These are phyloP conservation scores for Odocoileus hemionus DNA, from an alignment of 2,113 vertebrate genomes.

Conservation along the genomic window DNA sequence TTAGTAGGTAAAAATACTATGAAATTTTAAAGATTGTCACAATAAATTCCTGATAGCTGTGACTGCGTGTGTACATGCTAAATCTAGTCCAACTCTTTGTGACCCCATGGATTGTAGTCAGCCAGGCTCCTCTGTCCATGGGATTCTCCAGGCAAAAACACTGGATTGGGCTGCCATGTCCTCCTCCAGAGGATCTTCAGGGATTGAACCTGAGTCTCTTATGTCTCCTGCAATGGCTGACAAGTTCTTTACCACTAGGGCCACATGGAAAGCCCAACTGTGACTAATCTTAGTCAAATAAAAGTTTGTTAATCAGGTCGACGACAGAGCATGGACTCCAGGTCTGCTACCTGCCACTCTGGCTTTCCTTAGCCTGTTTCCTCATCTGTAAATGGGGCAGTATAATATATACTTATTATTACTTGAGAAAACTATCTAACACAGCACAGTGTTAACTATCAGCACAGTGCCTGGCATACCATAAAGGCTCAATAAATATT, in stretches of 20 bases:
- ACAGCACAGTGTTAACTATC: too few species aligned
- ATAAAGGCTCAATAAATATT: not conserved
- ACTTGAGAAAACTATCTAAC: not conserved
- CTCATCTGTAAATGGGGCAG: not conserved
- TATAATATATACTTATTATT: not conserved
- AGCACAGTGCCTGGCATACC: not conserved
- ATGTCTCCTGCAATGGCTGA: not conserved
- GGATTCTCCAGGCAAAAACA: not conserved
- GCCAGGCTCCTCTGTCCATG: not conserved
- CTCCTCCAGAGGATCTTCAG: not conserved
- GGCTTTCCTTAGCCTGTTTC: not conserved
- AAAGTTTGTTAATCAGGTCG: not conserved
- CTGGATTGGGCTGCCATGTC: not conserved
- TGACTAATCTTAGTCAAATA: not conserved
- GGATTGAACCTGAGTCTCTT: not conserved
- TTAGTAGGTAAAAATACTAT: not conserved
- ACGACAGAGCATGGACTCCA: not conserved
- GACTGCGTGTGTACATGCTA: not conserved
- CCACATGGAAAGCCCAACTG: not conserved
- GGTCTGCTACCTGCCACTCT: not conserved
- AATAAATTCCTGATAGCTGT: not conserved
- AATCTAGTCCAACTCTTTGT: not conserved
- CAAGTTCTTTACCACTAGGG: not conserved
- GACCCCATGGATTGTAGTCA: not conserved
- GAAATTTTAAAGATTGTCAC: not conserved